Conservation (phyloP, 2,888 invertebrate genomes). For the Agonum fuliginosum region DNA sequence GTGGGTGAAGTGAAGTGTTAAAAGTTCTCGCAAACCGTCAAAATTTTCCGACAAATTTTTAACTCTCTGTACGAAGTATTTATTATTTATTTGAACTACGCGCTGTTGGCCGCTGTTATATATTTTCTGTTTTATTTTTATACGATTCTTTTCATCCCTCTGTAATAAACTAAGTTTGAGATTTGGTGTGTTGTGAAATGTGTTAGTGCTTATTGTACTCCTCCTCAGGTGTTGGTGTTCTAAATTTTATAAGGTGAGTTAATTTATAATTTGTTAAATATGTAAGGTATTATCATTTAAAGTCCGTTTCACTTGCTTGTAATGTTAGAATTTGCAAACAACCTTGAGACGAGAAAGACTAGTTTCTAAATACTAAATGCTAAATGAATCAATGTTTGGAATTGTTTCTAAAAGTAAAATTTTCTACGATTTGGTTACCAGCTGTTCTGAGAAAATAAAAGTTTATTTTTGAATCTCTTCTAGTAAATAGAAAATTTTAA, state of each 20-base stretch:
- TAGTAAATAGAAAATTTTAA: too few relatives aligned
- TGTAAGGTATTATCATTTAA: slow-evolving; percentile 7
- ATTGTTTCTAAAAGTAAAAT: too few relatives aligned
- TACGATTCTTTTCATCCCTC: slow-evolving; percentile 50
- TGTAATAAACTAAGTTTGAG: not conserved
- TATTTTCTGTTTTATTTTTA: slow-evolving; percentile 61
- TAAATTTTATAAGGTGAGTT: slow-evolving; percentile 2
- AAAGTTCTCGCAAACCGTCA: slow-evolving; percentile 38
- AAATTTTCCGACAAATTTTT: slow-evolving; percentile 59
- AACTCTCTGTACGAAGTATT: slow-evolving; percentile 61
- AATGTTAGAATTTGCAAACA: slow-evolving; percentile 1
- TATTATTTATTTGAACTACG: slow-evolving; percentile 61
- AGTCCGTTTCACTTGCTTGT: slow-evolving; percentile 8
- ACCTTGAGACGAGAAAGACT: slow-evolving; percentile 22
- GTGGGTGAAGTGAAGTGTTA: slow-evolving; percentile 21
- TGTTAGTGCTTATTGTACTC: slow-evolving; percentile 24
- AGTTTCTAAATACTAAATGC: slow-evolving; percentile 27
- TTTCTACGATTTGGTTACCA: too few relatives aligned
- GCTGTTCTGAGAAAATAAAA: too few relatives aligned
- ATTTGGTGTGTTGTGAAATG: slow-evolving; percentile 24
- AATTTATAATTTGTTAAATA: slow-evolving; percentile 4
- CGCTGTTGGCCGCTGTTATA: slow-evolving; percentile 56
- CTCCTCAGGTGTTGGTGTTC: slow-evolving; percentile 34
- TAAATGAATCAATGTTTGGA: slow-evolving; percentile 9
- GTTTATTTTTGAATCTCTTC: too few relatives aligned